Conservation (phyloP, 1,140 invertebrate species). For the Drosophila melanogaster region Release_6_plus_ISO1_MT NT_033779.5:7174001-7174500, state of each 20-base stretch:
- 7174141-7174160: not conserved
- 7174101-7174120: no score
- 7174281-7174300: conserved; percentile 15
- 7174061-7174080: no score
- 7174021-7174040: no score
- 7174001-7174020: not conserved
- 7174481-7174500: conserved; percentile 45
- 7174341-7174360: conserved; percentile 73
- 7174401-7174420: conserved; percentile 59
- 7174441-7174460: conserved; percentile 22
- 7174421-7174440: conserved; percentile 43
- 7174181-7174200: conserved; percentile 1
- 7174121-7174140: no score
- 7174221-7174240: conserved; percentile 25
- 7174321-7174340: conserved; percentile 48
- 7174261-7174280: conserved; percentile 47
- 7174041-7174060: no score
- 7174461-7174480: conserved; percentile 69
- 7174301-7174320: conserved; percentile 71
- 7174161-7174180: not conserved
- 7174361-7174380: conserved; percentile 65
- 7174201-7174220: conserved; percentile 29
- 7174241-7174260: conserved; percentile 40
- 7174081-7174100: no score
- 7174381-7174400: conserved; percentile 34